Conservation (phyloP, 1,140 invertebrate species). For the Adelges cooleyi region DNA sequence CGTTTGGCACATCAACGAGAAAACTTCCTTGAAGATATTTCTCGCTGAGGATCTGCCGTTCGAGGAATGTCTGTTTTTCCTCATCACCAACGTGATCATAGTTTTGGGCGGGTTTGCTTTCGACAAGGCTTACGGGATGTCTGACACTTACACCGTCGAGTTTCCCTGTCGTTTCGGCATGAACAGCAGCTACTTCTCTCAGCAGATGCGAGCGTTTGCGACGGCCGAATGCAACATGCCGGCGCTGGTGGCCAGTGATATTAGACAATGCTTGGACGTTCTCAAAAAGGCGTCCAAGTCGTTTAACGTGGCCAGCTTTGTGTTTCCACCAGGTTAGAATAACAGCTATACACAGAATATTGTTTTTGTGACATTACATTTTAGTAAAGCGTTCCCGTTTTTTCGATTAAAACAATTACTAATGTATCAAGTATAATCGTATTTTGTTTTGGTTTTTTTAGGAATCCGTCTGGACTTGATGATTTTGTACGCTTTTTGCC, state of each 20-base stretch:
- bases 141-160: background rate
- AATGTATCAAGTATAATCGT: too few species aligned
- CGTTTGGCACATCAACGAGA: conserved; percentile 21
- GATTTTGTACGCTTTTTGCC: conserved; percentile 12
- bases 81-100: conserved; percentile 6
- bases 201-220: background rate
- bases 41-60: background rate
- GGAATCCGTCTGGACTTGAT: conserved; percentile 15
- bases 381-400: too few species aligned
- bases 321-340: conserved; percentile 19
- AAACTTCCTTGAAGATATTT: conserved; percentile 7
- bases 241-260: background rate
- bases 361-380: too few species aligned
- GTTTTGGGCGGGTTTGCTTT: background rate
- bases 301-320: conserved; percentile 5
- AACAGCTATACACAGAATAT: too few species aligned
- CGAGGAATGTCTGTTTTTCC: conserved; percentile 9
- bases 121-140: background rate
- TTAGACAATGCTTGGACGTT: conserved; percentile 1
- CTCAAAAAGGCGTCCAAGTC: conserved; percentile 4
- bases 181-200: background rate
- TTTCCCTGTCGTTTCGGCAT: background rate
- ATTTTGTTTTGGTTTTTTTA: too few species aligned
- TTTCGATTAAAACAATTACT: too few species aligned
- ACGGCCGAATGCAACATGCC: background rate